Base-by-base conservation (phyloP, 2,888 invertebrate species). In the Zeuzera pyrina region DNA sequence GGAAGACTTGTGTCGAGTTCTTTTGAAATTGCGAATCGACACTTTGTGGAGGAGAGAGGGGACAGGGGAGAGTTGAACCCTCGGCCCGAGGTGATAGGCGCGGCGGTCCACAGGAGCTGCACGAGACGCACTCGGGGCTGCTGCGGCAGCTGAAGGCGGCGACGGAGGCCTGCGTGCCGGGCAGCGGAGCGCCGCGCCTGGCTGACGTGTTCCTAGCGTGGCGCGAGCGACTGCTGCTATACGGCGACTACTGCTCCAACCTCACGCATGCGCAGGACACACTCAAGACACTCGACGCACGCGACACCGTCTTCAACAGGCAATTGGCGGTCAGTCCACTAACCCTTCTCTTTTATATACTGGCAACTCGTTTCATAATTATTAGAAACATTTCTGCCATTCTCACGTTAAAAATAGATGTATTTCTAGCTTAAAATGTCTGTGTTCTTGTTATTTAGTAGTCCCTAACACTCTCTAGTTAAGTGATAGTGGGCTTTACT, bases 181-280 rank as follows among this genome's bases (percentile, higher is more conserved):
- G 79, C 38, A 70, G 49, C 39, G 76, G 73, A 0, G 65, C 76
- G 27, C 84, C 81, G 30, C 67, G 79, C 0, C 57, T 95, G 31
- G 92, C 93, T 29, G 91, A 91, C 64, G 93, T 94, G 41, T 98
- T 98, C 81, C 87, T 97, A 30, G 90, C 92, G 49, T 96, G 93
- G 89, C 90, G 96, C 50, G 93, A 95, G 61, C 90, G 91, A 39
- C 92, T 99, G 64, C 87, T 98, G 19, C 88, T 96, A 33, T 99
- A 99, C 62, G 98, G 97, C 8, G 93, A 94, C 59, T 99, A 97
- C 73, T 98, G 98, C 81, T 93, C 97, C 28, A 95, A 96, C 71
- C 86, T 99, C 39, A 92, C 95, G 1, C 85, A 86, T 32, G 97
- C 97, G n/a, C 95, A 96, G 62, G 91, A 91, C 41, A 85, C 89